These are phyloP conservation scores for Chlorodrepanis virens DNA, from an alignment of 2,113 vertebrate genomes.

Conservation along the genomic window DNA sequence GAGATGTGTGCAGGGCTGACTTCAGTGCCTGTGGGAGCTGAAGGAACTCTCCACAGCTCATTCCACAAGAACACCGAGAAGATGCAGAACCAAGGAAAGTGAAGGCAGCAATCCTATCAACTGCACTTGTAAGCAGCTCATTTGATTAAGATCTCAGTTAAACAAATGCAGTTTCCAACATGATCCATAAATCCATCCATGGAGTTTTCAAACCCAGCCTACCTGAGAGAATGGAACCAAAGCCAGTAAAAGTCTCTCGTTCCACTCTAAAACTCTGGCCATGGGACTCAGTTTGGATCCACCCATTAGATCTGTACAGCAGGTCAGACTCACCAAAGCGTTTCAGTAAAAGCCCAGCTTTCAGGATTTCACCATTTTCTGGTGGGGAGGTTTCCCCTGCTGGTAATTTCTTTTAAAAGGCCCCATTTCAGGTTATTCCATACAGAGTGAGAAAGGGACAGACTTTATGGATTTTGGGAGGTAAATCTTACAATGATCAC, in stretches of 20 bases:
- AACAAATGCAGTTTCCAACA: not conserved
- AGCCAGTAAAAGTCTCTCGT: not conserved
- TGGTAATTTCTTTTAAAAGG: not conserved
- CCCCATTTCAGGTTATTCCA: not conserved
- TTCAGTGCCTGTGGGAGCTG: accelerated
- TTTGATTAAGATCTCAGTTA: not conserved
- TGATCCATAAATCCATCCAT: not conserved
- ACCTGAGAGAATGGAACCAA: not conserved
- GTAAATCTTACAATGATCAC: constrained; percentile 55
- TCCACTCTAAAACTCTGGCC: not conserved
- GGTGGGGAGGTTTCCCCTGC: not conserved
- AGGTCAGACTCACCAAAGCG: not conserved
- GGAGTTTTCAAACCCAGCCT: not conserved
- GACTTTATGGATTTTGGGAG: constrained; percentile 8
- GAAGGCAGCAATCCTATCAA: not conserved
- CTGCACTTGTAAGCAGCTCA: not conserved
- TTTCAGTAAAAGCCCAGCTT: not conserved
- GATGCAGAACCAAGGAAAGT: not conserved
- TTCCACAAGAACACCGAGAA: not conserved
- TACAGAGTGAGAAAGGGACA: not conserved
- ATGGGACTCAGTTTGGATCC: not conserved
- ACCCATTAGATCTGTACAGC: not conserved
- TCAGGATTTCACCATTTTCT: not conserved
- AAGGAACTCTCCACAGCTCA: too few species aligned
- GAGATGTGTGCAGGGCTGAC: not conserved